phyloP scores from a whole-genome alignment of 2,797 vertebrate genomes.

The Pseudopleuronectes americanus region DNA sequence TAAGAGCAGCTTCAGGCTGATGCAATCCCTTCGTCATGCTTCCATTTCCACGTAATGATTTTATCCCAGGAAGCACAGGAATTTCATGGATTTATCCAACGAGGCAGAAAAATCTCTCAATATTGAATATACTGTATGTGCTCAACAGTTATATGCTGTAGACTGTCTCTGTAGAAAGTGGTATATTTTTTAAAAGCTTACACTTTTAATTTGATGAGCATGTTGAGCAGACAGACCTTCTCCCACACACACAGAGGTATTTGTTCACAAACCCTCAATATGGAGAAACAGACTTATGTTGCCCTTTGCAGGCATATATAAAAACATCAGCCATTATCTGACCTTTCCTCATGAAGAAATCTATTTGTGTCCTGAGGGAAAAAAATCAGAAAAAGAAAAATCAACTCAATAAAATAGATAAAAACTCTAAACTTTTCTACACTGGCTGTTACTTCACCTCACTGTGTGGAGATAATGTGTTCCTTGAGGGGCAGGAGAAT shows the following conservation, averaged over 20 bases:
- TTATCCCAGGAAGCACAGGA: constrained; percentile 17
- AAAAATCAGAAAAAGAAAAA: background rate
- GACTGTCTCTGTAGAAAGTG: background rate
- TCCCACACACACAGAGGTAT: background rate
- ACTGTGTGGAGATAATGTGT: too few relatives aligned
- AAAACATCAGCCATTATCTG: constrained; percentile 45
- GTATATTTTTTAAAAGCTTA: background rate
- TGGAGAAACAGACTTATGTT: constrained; percentile 44
- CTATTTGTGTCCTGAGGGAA: constrained; percentile 2
- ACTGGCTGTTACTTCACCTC: too few relatives aligned
- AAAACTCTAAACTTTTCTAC: too few relatives aligned
- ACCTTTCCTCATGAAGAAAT: constrained; percentile 36
- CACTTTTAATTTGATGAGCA: constrained; percentile 7
- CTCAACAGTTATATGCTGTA: background rate
- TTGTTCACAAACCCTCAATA: constrained; percentile 16
- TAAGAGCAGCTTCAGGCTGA: constrained; percentile 27
- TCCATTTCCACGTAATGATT: constrained; percentile 41
- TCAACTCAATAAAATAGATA: background rate
- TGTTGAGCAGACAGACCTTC: background rate
- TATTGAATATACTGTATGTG: background rate
- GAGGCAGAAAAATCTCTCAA: constrained; percentile 12
- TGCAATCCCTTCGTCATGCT: background rate
- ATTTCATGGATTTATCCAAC: constrained; percentile 28
- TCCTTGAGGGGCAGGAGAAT: too few relatives aligned
- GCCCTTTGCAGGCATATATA: constrained; percentile 45